Conservation (phyloP, 2,797 vertebrate genomes). For the Clarias fuscus region DNA sequence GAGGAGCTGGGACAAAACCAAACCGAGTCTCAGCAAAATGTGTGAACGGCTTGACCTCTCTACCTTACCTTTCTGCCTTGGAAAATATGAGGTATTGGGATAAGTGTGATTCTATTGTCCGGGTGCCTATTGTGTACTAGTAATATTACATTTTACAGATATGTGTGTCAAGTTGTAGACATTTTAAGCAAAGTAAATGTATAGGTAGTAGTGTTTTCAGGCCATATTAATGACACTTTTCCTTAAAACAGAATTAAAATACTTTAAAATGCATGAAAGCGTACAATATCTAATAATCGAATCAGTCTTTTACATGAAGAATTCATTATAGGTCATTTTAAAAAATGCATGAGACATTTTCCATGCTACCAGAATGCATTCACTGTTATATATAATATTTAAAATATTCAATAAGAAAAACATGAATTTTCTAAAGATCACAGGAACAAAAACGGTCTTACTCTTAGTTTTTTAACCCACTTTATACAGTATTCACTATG, state of each 20-base stretch:
- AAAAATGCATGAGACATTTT: too few species aligned
- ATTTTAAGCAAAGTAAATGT: background rate
- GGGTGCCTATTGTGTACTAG: background rate
- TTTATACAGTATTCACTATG: too few species aligned
- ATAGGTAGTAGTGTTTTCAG: background rate
- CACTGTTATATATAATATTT: background rate
- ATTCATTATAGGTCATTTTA: background rate
- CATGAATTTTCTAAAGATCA: background rate
- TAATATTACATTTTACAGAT: background rate
- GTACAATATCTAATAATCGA: background rate
- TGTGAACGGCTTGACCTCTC: constrained; percentile 63
- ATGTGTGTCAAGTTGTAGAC: too few species aligned
- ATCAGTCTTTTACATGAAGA: too few species aligned
- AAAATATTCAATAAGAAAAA: background rate
- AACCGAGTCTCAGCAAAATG: constrained; percentile 64
- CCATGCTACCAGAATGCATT: too few species aligned
- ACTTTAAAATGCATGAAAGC: background rate
- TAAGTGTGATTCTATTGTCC: background rate
- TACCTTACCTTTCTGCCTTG: constrained; percentile 25
- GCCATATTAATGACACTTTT: background rate
- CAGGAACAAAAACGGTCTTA: background rate
- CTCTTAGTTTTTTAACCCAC: background rate
- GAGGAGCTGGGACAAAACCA: constrained; percentile 57
- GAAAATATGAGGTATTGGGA: background rate
- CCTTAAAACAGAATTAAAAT: background rate